These are phyloP conservation scores for Colostygia pectinataria DNA, from an alignment of 2,888 invertebrate genomes.

Conservation along the genomic window DNA sequence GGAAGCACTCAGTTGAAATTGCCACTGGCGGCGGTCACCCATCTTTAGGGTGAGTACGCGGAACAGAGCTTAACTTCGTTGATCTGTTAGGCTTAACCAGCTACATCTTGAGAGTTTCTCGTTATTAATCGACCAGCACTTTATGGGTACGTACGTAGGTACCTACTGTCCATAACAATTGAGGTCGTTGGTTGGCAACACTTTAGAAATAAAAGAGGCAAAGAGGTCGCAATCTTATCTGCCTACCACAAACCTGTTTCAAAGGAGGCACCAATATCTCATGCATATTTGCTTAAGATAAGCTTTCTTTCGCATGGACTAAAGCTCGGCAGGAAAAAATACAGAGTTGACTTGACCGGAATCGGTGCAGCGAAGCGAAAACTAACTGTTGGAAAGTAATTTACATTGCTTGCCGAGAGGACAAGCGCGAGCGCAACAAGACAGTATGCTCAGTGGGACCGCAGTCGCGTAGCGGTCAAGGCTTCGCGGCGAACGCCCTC, in stretches of 20 bases:
- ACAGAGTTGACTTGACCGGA: constrained; percentile 56
- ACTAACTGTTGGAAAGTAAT: constrained; percentile 80
- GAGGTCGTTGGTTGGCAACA: constrained; percentile 4
- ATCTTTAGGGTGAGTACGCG: too few species aligned
- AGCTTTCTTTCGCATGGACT: constrained; percentile 57
- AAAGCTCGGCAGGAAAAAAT: constrained; percentile 41
- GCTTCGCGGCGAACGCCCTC: constrained; percentile 59
- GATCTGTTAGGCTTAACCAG: too few species aligned
- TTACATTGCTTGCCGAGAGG: constrained; percentile 62
- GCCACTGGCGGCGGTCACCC: too few species aligned
- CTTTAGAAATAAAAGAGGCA: constrained; percentile 8
- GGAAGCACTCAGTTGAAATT: too few species aligned
- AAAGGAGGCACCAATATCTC: constrained; percentile 18
- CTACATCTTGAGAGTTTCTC: too few species aligned
- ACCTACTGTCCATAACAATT: background rate
- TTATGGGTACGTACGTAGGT: background rate
- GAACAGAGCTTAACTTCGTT: too few species aligned
- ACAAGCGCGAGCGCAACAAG: constrained; percentile 56
- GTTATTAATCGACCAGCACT: too few species aligned
- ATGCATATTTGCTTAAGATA: constrained; percentile 43
- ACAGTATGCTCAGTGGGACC: constrained; percentile 66
- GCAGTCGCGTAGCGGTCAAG: constrained; percentile 78
- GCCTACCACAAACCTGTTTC: constrained; percentile 22
- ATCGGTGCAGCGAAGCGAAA: constrained; percentile 78
- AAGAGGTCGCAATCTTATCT: constrained; percentile 25